phyloP scores from a whole-genome alignment of 1,140 invertebrate species.

The Leguminivora glycinivorella region DNA sequence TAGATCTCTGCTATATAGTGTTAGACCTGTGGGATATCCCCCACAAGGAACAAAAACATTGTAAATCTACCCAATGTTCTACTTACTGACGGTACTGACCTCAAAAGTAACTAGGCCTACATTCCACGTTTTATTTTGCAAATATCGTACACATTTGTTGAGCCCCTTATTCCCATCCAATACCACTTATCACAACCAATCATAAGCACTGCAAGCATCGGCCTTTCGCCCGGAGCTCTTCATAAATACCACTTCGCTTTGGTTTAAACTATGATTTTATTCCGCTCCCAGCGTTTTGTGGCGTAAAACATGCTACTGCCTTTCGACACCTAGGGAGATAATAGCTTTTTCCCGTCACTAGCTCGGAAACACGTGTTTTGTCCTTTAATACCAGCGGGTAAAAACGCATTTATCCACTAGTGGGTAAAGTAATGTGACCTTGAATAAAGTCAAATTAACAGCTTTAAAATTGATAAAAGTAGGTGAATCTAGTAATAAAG shows the following conservation, averaged over 20 bases:
- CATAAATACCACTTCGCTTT: slow-evolving; percentile 39
- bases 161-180: neutral
- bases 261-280: slow-evolving; percentile 36
- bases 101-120: neutral
- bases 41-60: no score
- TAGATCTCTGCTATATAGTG: no score
- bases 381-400: no score
- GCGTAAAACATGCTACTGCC: slow-evolving; percentile 31
- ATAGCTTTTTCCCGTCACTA: no score
- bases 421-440: no score
- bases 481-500: no score
- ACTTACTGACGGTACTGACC: no score
- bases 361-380: no score
- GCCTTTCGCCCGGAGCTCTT: slow-evolving; percentile 19
- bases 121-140: neutral
- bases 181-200: neutral
- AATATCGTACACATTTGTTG: neutral
- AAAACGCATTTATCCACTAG: no score
- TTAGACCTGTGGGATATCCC: no score
- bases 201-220: neutral
- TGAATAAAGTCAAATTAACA: no score
- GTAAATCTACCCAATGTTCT: neutral
- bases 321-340: slow-evolving; percentile 34
- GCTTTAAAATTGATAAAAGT: no score
- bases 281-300: slow-evolving; percentile 24